A percentile compares a stretch with the other conserved stretches of the same genome.
phyloP scores from a whole-genome alignment of 2,113 vertebrate species.

The Onychostruthus taczanowskii region DNA sequence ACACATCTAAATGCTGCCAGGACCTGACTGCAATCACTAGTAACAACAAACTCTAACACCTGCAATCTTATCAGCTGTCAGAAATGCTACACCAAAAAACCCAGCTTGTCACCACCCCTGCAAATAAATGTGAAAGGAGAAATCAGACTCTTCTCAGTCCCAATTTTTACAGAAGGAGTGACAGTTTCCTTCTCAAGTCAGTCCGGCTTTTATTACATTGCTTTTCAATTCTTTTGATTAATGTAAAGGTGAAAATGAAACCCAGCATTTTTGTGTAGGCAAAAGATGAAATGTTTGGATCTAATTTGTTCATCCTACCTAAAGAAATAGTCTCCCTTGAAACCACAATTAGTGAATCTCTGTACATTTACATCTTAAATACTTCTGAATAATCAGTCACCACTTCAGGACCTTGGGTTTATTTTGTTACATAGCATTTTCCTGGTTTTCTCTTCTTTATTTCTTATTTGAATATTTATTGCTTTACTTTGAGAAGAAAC shows the following conservation, averaged over 20 bases:
- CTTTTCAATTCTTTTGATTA: background rate
- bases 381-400: background rate
- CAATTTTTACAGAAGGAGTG: background rate
- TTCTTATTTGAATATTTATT: background rate
- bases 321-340: background rate
- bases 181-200: background rate
- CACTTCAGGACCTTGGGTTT: background rate
- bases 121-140: background rate
- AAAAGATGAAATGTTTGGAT: background rate
- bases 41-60: background rate
- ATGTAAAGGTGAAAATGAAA: background rate
- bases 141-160: background rate
- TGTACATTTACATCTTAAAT: background rate
- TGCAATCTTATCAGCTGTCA: background rate
- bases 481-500: background rate
- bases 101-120: background rate
- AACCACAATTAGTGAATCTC: background rate
- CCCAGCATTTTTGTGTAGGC: background rate
- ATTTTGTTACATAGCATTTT: background rate
- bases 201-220: background rate
- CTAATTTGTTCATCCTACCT: background rate
- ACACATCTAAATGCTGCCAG: background rate
- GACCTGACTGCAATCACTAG: background rate
- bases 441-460: background rate
- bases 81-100: background rate